Base-by-base conservation (phyloP, 2,113 vertebrate species). In the Caretta caretta region DNA sequence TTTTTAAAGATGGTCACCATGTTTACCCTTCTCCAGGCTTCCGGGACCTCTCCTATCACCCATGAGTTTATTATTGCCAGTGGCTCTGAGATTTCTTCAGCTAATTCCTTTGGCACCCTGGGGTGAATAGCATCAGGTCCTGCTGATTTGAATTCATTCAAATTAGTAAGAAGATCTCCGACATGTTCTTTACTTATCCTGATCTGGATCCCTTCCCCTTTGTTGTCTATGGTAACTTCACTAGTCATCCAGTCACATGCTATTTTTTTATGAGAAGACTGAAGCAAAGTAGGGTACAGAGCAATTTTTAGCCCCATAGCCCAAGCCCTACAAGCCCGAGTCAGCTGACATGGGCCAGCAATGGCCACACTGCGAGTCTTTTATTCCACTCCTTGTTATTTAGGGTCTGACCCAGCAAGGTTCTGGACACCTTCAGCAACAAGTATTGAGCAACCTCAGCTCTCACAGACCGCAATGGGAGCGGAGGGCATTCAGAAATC, bases 401-500 rank as follows among this genome's bases (percentile, higher is more conserved):
- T 22, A 48, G 51, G 57, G 80, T 38, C 83, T 78, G 49, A 10
- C 53, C 56, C 48, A 88, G 76, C 42, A 46, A 59, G 22, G 31
- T 38, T 54, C 35, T 81, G 72, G 69, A 22, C 35, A 27, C 62
- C 48, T 62, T 65, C 87, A 80, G n/a, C 65, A 90, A 14, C 48
- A 76, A 53, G 12, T 48, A 69, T n/a, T 53, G 56, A 65, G 85
- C 84, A 35, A 38, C 75, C 57, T 91, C 0, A 0, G 42, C 89
- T 90, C 91, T 83, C 38, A 72, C 84, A 14, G 42, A 5, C 49
- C 80, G 88, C 1, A 3, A 5, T n/a, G 53, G 72, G 53, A 90
- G 81, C 62, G 1, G 0, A 14, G 12, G 14, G 12, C 4, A 75
- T 75, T 42, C 75, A 29, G 46, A 78, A 78, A 88, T 0, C 0